Percentiles rank a stretch among this genome's conserved stretches.
Evolutionary conservation across 2,888 invertebrate species (phyloP).

Genomic region (Liodrosophila aerea): DNA sequence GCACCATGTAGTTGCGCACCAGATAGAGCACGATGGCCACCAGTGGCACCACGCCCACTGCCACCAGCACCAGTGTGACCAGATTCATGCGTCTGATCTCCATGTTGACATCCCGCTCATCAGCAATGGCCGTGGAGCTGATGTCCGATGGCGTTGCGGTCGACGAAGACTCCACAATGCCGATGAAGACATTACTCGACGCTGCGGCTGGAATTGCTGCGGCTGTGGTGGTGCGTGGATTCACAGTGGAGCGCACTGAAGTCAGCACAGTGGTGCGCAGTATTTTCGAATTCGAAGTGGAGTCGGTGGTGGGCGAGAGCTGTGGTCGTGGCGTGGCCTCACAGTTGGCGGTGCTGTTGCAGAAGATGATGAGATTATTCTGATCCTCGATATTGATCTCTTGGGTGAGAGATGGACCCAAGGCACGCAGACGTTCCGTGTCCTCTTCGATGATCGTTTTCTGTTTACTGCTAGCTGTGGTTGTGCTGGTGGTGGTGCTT

Average conservation of each 20-base stretch:
- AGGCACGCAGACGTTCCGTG: conserved; percentile 65
- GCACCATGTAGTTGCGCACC: conserved; percentile 84
- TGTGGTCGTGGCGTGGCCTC: conserved; percentile 55
- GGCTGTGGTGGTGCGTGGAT: conserved; percentile 63
- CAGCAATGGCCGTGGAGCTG: conserved; percentile 68
- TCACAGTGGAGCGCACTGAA: conserved; percentile 80
- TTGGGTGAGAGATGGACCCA: conserved; percentile 74
- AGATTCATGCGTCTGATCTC: conserved; percentile 85
- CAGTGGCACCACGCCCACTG: conserved; percentile 85
- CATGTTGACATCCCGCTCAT: conserved; percentile 84
- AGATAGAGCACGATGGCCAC: conserved; percentile 85
- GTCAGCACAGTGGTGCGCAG: conserved; percentile 83
- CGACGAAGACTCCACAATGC: conserved; percentile 56
- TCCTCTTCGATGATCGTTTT: conserved; percentile 73
- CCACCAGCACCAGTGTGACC: conserved; percentile 85
- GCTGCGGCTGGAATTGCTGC: conserved; percentile 10
- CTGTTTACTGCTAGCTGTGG: conserved; percentile 21
- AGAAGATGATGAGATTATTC: conserved; percentile 80
- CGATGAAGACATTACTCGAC: conserved; percentile 30
- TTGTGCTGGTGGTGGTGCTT: conserved; percentile 25
- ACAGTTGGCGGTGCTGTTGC: conserved; percentile 81
- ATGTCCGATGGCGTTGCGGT: conserved; percentile 43
- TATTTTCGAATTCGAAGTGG: conserved; percentile 83
- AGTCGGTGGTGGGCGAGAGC: conserved; percentile 79
- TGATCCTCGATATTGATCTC: conserved; percentile 78